Evolutionary conservation across 2,797 vertebrate genomes (phyloP), one percentile per base, ranked within the genome.

Genomic region (Neosilurus hyrtlii): DNA sequence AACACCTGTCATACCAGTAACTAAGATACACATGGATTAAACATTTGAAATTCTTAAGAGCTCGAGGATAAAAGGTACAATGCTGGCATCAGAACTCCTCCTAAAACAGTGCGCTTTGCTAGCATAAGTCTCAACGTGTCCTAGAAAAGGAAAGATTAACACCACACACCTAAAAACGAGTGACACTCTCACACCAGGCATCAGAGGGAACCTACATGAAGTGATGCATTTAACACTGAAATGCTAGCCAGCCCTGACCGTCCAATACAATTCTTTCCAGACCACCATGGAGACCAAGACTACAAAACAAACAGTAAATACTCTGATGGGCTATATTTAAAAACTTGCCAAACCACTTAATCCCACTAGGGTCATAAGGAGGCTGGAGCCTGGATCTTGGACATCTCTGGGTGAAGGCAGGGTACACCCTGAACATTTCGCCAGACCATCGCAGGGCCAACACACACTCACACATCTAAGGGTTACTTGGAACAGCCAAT

Each of bases 171-270:
- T 61, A 61, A 35, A 43, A 76, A 37, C 73, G 37, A 18, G 59
- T 10, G 37, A 49, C 75, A 26, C 49, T 2, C 14, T 20, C n/a
- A 52, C 7, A 63, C 0, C 9, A n/a, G 18, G 9, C 8, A 10
- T 10, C 59, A 77, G 3, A 49, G 14, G n/a, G n/a, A 62, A 77
- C n/a, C 22, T 24, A 7, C 75, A 77, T 18, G 59, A 9, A 78
- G 59, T 65, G 59, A 78, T 61, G 12, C n/a, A 78, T 63, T 78
- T 78, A 63, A 65, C 76, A 78, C 37, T 5, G 61, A 78, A 78
- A 65, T 51, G 61, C 14, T n/a, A 65, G 35, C 61, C 37, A 65
- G 76, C n/a, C 10, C 9, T 22, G 73, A 35, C 1, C 5, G 10
- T 37, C 73, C 59, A 62, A 51, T 51, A 51, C 26, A 37, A 78